Conservation (phyloP, 2,113 vertebrate species). For the Suncus etruscus region DNA sequence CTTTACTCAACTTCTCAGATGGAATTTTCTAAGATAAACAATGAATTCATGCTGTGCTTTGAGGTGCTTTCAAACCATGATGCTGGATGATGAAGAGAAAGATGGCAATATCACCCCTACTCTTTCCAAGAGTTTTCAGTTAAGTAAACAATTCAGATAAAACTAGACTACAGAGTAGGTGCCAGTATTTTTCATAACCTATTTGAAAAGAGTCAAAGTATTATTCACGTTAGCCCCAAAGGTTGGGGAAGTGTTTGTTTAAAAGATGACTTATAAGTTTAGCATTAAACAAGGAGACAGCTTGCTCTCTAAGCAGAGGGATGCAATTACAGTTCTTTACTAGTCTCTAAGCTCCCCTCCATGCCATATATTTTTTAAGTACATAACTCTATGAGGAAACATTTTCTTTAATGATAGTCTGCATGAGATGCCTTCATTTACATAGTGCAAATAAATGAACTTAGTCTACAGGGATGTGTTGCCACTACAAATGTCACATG, state of each 20-base stretch:
- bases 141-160: background rate
- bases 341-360: background rate
- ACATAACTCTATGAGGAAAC: background rate
- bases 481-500: constrained; percentile 82
- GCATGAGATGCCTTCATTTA: constrained; percentile 25
- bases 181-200: background rate
- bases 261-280: background rate
- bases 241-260: rapidly evolving
- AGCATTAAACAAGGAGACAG: rapidly evolving
- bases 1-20: background rate
- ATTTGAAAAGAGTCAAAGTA: background rate
- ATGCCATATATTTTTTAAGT: background rate
- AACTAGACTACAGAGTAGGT: background rate
- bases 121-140: background rate
- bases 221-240: background rate
- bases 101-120: background rate
- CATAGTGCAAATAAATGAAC: constrained; percentile 66
- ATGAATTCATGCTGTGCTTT: too few species aligned
- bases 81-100: background rate
- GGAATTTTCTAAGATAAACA: background rate
- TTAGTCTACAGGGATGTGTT: constrained; percentile 79
- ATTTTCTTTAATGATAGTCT: constrained; percentile 36
- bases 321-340: too few species aligned
- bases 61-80: background rate
- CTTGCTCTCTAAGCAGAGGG: background rate